Evolutionary conservation across 2,113 vertebrate genomes (phyloP).

Genomic region (Cyprinodon brontotheroides): DNA sequence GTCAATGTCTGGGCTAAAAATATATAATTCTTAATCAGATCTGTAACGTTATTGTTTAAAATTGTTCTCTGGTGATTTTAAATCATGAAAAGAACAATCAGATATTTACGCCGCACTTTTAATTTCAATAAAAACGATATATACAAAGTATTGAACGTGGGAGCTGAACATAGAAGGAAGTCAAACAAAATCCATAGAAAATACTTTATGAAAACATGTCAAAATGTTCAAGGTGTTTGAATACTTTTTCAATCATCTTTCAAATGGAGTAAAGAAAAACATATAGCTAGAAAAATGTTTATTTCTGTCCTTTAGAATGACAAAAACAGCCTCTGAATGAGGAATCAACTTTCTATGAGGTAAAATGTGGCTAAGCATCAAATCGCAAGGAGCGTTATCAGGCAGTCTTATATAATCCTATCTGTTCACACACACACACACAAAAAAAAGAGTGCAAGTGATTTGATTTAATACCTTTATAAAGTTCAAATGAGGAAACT

Average conservation of each 20-base stretch:
- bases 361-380: not conserved
- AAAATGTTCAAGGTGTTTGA: not conserved
- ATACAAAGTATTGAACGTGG: no score
- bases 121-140: no score
- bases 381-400: not conserved
- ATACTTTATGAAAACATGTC: not conserved
- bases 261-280: no score
- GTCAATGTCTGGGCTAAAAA: no score
- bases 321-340: not conserved
- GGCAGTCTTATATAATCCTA: not conserved
- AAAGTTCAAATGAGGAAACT: constrained; percentile 6
- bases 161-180: no score
- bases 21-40: no score
- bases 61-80: no score
- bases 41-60: no score
- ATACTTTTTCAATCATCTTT: not conserved
- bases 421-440: constrained; percentile 4
- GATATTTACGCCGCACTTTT: no score
- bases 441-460: not conserved
- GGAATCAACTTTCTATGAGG: not conserved
- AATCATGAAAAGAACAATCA: no score
- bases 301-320: not conserved
- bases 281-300: not conserved
- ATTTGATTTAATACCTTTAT: not conserved
- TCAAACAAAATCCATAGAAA: no score